Percentiles rank a stretch among this genome's conserved stretches.
Evolutionary conservation across 2,888 invertebrate genomes (phyloP).

Genomic region (Kuschelorhynchus macadamiae): DNA sequence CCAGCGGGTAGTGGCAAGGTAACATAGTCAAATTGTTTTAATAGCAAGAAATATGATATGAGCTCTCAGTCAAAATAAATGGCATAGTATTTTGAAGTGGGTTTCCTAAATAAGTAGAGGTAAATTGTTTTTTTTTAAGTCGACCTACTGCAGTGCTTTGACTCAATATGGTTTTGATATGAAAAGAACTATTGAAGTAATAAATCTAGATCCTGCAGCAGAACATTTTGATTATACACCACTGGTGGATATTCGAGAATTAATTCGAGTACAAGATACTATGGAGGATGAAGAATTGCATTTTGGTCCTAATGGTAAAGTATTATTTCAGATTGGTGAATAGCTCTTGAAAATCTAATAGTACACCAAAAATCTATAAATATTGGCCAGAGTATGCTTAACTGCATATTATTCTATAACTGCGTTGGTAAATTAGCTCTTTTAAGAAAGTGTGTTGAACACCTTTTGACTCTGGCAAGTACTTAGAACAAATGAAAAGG

Average conservation of each 20-base stretch:
- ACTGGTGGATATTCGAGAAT: constrained; percentile 85
- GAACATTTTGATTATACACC: constrained; percentile 96
- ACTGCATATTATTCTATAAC: no score
- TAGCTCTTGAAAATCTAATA: no score
- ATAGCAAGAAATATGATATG: no score
- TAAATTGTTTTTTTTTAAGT: no score
- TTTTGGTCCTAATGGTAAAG: constrained; percentile 91
- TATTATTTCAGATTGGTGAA: not conserved
- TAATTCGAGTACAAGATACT: constrained; percentile 95
- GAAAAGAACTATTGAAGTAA: constrained; percentile 76
- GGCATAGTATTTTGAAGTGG: no score
- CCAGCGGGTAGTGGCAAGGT: constrained; percentile 99
- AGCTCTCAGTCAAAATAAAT: no score
- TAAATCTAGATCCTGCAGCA: constrained; percentile 72
- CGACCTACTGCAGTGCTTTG: constrained; percentile 93
- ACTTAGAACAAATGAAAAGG: no score
- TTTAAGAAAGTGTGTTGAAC: no score
- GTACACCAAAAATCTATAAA: not conserved
- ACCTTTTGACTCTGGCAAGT: no score
- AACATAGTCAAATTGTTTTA: constrained; percentile 58
- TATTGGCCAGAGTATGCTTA: no score
- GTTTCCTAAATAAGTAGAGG: no score
- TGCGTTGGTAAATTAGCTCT: no score
- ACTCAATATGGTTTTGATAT: constrained; percentile 86
- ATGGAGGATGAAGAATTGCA: constrained; percentile 96